Percentiles rank a stretch among this genome's conserved stretches.
phyloP scores from a whole-genome alignment of 2,797 vertebrate genomes.

The Neosilurus hyrtlii region DNA sequence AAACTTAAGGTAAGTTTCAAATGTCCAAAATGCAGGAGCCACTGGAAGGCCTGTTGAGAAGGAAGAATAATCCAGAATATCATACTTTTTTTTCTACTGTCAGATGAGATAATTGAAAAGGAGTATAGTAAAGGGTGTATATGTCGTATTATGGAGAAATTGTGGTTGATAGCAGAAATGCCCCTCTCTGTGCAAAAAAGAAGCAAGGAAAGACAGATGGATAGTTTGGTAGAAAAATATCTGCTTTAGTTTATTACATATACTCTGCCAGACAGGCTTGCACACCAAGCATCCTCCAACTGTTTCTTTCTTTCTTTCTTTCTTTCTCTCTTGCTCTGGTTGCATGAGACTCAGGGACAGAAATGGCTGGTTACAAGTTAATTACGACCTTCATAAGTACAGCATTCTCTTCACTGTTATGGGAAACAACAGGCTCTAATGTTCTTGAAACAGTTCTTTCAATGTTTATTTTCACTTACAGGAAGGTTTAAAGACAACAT shows the following conservation, averaged over 20 bases:
- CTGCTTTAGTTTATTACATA: background rate
- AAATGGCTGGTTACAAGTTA: slow-evolving; percentile 40
- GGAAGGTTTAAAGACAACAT: slow-evolving; percentile 10
- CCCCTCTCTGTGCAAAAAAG: slow-evolving; percentile 65
- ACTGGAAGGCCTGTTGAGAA: too few relatives aligned
- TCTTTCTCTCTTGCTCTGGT: slow-evolving; percentile 3
- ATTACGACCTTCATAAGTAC: slow-evolving; percentile 38
- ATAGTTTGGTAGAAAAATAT: slow-evolving; percentile 65
- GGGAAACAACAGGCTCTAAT: slow-evolving; percentile 19
- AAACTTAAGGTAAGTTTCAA: too few relatives aligned
- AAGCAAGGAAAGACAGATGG: slow-evolving; percentile 60
- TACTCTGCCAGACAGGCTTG: background rate
- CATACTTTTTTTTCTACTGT: too few relatives aligned
- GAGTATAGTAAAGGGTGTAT: too few relatives aligned
- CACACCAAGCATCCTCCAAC: slow-evolving; percentile 7
- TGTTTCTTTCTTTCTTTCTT: background rate
- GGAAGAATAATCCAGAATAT: too few relatives aligned
- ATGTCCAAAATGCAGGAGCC: too few relatives aligned
- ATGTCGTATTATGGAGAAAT: too few relatives aligned
- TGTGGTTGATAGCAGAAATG: slow-evolving; percentile 52
- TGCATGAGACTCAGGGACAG: slow-evolving; percentile 7
- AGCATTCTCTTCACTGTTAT: slow-evolving; percentile 21
- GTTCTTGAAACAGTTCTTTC: slow-evolving; percentile 21
- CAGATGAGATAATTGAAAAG: too few relatives aligned
- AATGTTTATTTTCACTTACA: slow-evolving; percentile 2